Base-by-base conservation (phyloP, 2,113 vertebrate genomes). In the Ginglymostoma cirratum region DNA sequence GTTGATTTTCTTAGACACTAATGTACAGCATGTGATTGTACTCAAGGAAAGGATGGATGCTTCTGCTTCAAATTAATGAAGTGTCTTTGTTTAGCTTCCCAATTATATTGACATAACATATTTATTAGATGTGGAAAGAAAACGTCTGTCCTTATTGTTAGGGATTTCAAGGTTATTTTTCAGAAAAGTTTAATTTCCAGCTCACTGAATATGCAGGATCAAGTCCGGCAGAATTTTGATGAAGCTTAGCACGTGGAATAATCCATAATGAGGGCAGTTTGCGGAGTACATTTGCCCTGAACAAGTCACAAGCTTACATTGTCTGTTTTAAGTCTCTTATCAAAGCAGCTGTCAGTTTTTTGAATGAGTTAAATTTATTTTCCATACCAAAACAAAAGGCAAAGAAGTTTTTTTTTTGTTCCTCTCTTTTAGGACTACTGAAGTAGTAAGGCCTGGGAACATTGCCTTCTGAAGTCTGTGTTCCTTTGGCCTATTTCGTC, bases 301-400 rank as follows among this genome's bases (percentile, higher is more conserved):
- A 83, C 42, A 83, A 83, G 17, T 83, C n/a, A 42, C 38, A 83
- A 83, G 17, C 17, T 83, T 19, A 83, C n/a, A 42, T 83, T 83
- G 78, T 83, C n/a, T 83, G 80, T 38, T 42, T 83, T 83, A 83
- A 83, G 80, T 83, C 80, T 83, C 80, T 83, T 42, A 42, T 83
- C 80, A 83, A 83, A 83, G 80, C 38, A 83, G 80, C 80, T 83
- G 80, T 83, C 42, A n/a, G 38, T 83, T 38, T 83, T 83, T 83
- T 83, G 17, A 83, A 83, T 45, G 80, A 45, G 80, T 38, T 83
- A 38, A 83, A 83, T 83, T 45, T 83, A 45, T 38, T 83, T 83
- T 17, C 80, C 38, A 83, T 45, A 15, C 38, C 42, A 23, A 83
- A 83, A 83, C 38, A 7, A 83, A 83, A 83, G 76, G n/a, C n/a